Evolutionary conservation across 2,113 vertebrate genomes (phyloP).

Genomic region (Strix uralensis): DNA sequence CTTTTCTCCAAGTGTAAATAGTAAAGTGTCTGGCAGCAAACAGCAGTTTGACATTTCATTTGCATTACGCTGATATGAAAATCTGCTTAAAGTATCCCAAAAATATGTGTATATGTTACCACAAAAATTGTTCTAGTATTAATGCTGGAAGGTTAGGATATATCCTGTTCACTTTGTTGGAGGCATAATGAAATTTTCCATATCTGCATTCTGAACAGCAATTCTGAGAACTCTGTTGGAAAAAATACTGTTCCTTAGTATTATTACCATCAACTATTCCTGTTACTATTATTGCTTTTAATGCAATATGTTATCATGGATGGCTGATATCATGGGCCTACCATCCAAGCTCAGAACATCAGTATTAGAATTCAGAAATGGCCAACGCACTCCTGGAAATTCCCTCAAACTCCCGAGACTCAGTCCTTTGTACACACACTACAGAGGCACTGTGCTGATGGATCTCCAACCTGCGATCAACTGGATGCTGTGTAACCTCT

Average conservation of each 20-base stretch:
- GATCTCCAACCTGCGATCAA: background rate
- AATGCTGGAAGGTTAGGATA: background rate
- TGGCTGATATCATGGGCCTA: background rate
- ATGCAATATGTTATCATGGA: background rate
- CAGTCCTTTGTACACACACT: background rate
- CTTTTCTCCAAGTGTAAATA: background rate
- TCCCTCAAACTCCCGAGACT: background rate
- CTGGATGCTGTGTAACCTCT: background rate
- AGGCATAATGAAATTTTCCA: background rate
- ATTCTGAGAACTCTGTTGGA: background rate
- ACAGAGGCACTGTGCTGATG: background rate
- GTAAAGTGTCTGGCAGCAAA: background rate
- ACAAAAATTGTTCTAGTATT: background rate
- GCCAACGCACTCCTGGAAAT: background rate
- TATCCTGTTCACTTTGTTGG: background rate
- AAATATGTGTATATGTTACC: background rate
- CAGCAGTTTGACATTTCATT: background rate
- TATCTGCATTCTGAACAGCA: background rate
- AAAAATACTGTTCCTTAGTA: background rate
- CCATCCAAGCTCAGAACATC: background rate
- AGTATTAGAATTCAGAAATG: background rate
- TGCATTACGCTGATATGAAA: background rate
- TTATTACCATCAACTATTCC: background rate
- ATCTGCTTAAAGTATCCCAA: background rate
- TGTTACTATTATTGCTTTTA: background rate